Evolutionary conservation across 2,888 invertebrate genomes (phyloP), one percentile per base, ranked within the genome.

Genomic region (Tetrapedia diversipes): DNA sequence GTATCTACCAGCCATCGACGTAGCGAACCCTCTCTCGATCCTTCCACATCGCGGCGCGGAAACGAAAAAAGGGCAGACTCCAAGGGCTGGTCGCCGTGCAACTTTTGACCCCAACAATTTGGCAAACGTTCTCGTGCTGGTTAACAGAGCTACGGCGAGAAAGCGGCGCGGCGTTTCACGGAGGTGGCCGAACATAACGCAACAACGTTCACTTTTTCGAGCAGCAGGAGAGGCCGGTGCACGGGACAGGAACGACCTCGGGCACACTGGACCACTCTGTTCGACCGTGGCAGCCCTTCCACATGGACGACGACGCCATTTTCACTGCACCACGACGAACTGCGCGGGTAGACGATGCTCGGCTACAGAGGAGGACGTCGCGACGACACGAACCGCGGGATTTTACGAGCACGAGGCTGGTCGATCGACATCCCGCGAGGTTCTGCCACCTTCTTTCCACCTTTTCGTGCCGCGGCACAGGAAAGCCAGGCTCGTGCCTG

Each of bases 391-490:
- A 57, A 73, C 47, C 75, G 63, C 74, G 78, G 29, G 76, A 86
- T 83, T 80, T 66, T 68, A 78, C 76, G 68, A 66, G 80, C 66
- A 78, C 76, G 68, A 66, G 80, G 73, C 64, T 76, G 80, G 53
- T 74, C 54, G 77, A 67, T 78, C 80, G 88, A 87, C 85, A 87
- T 88, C 87, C 84, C 86, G 85, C 85, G 83, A 86, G 83, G 80
- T 84, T 88, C 86, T 85, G 86, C 82, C 79, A 74, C 81, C 76
- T 81, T 75, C 68, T 72, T 77, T 71, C 68, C 65, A 71, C 76
- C 67, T 75, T 75, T 74, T 69, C 73, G 63, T 49, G 29, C 45
- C 4, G 22, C 22, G 45, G 19, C 43, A n/a, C 47, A 53, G 59
- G 47, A 68, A 41, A 47, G 43, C 41, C 77, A 77, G 81, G 76